Conservation (phyloP, 2,888 invertebrate species). For the Eilema depressum region DNA sequence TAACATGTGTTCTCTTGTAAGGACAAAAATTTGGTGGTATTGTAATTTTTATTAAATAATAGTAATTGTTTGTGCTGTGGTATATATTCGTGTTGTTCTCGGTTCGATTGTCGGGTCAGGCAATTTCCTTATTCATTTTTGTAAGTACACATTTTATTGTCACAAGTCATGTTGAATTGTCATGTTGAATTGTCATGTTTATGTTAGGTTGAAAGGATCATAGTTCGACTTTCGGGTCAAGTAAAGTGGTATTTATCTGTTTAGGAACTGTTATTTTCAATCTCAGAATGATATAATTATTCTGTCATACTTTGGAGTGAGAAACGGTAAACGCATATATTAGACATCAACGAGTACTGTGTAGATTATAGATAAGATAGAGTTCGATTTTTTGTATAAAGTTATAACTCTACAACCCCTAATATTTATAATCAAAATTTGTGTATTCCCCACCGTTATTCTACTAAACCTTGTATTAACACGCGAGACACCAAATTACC, state of each 20-base stretch:
- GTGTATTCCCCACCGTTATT: neutral
- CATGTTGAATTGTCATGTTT: neutral
- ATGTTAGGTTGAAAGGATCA: neutral
- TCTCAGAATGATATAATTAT: neutral
- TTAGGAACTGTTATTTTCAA: neutral
- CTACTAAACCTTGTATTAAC: neutral
- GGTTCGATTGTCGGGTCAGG: neutral
- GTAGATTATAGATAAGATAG: neutral
- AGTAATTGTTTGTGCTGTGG: constrained; percentile 7
- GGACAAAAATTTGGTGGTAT: constrained; percentile 33
- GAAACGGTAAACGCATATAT: constrained; percentile 24
- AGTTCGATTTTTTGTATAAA: neutral
- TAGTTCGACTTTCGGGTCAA: neutral
- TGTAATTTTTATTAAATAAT: constrained; percentile 25
- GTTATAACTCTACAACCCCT: neutral
- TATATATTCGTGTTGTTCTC: neutral
- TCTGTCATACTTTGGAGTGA: neutral
- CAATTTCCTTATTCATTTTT: neutral
- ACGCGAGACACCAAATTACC: neutral
- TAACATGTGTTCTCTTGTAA: constrained; percentile 47
- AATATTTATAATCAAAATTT: neutral
- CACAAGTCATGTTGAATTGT: too few relatives aligned
- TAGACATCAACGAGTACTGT: constrained; percentile 49
- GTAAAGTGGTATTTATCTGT: neutral
- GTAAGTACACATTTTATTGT: too few relatives aligned